phyloP scores from a whole-genome alignment of 2,888 invertebrate genomes.

The Latrodectus elegans region DNA sequence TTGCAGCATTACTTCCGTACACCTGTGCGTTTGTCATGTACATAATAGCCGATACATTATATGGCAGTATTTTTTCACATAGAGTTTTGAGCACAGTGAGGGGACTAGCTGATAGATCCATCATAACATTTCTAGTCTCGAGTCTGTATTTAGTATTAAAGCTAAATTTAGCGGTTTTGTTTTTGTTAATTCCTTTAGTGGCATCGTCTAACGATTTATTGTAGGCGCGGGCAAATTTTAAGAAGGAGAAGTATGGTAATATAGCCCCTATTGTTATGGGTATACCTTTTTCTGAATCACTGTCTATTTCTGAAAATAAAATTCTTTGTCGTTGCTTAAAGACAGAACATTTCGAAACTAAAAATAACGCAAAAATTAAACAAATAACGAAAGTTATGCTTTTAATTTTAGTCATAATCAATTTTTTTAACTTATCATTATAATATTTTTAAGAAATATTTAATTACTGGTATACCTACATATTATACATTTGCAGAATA shows the following conservation, averaged over 20 bases:
- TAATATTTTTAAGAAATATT: too few species aligned
- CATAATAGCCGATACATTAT: constrained; percentile 79
- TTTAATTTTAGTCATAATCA: too few species aligned
- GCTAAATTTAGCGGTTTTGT: constrained; percentile 47
- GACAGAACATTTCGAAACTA: not conserved
- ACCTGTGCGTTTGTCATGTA: constrained; percentile 95
- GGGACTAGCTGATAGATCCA: constrained; percentile 73
- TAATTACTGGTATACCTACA: too few species aligned
- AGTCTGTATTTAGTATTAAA: constrained; percentile 66
- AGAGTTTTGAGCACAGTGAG: constrained; percentile 73
- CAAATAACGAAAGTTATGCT: too few species aligned
- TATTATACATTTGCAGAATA: too few species aligned
- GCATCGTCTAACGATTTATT: constrained; percentile 28
- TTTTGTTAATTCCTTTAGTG: constrained; percentile 36
- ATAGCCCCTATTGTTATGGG: constrained; percentile 41
- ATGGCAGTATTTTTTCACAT: constrained; percentile 73
- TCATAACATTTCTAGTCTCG: constrained; percentile 74
- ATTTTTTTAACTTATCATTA: too few species aligned
- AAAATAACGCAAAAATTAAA: too few species aligned
- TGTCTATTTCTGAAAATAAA: not conserved
- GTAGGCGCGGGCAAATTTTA: constrained; percentile 23
- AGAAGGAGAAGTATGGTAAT: constrained; percentile 31
- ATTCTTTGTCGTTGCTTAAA: constrained; percentile 31
- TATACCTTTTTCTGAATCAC: not conserved
- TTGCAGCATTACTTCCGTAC: constrained; percentile 93